These are phyloP conservation scores for Gallinago undulata DNA, from an alignment of 2,113 vertebrate species.

Conservation along the genomic window DNA sequence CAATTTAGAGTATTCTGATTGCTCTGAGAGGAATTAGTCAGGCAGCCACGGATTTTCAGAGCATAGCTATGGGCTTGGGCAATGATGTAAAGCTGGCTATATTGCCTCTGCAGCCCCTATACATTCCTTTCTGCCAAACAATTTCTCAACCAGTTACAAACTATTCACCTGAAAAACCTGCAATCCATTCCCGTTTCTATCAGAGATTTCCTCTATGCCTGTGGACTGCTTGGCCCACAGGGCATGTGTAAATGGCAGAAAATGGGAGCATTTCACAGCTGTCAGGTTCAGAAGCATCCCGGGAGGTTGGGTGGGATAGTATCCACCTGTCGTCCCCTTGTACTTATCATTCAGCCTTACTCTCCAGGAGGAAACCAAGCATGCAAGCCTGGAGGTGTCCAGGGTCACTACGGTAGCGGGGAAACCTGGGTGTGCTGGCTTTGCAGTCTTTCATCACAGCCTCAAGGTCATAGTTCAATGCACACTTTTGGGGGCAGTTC, in stretches of 20 bases:
- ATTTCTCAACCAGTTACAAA: background rate
- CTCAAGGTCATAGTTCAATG: background rate
- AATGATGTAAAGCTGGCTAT: background rate
- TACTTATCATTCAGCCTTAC: background rate
- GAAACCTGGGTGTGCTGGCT: background rate
- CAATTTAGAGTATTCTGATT: conserved; percentile 33
- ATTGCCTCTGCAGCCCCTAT: background rate
- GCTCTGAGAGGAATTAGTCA: conserved; percentile 11
- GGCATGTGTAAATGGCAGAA: background rate
- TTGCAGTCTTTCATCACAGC: background rate
- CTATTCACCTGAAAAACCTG: conserved; percentile 5
- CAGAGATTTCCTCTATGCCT: background rate
- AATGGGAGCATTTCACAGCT: background rate
- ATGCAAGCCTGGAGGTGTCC: background rate
- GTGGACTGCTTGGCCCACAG: background rate
- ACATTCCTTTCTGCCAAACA: background rate
- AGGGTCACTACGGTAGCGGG: rapidly evolving
- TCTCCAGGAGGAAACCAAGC: background rate
- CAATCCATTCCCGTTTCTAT: background rate
- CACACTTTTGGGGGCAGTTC: background rate
- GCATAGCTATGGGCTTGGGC: background rate
- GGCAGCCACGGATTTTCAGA: background rate
- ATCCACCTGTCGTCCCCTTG: background rate
- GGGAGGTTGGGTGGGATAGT: background rate
- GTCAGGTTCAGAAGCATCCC: background rate